Evolutionary conservation across 2,888 invertebrate species (phyloP).

Genomic region (Trichogramma evanescens): DNA sequence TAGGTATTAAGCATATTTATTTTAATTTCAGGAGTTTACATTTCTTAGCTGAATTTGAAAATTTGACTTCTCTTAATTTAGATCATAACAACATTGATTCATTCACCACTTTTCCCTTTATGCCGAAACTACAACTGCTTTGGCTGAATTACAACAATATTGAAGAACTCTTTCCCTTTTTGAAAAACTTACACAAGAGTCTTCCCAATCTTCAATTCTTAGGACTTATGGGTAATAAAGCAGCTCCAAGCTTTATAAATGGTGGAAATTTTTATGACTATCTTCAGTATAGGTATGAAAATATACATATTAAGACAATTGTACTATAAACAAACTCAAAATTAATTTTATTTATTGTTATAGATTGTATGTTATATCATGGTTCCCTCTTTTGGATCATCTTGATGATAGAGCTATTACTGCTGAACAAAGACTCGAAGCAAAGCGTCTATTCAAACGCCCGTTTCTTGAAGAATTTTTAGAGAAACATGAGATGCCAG

Average conservation of each 20-base stretch:
- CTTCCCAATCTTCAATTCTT: slow-evolving; percentile 69
- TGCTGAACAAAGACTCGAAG: slow-evolving; percentile 57
- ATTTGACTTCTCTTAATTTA: slow-evolving; percentile 69
- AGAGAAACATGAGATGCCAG: slow-evolving; percentile 38
- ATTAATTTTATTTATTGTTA: slow-evolving; percentile 31
- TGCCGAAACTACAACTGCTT: slow-evolving; percentile 67
- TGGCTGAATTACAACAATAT: slow-evolving; percentile 62
- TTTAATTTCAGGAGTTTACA: slow-evolving; percentile 60
- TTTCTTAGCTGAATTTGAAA: slow-evolving; percentile 65
- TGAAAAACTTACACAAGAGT: slow-evolving; percentile 61
- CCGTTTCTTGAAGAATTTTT: slow-evolving; percentile 54
- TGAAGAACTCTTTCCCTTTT: slow-evolving; percentile 62
- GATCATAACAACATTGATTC: slow-evolving; percentile 73
- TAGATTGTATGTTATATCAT: slow-evolving; percentile 68
- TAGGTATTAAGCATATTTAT: neutral
- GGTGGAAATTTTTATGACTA: slow-evolving; percentile 72
- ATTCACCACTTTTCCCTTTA: slow-evolving; percentile 61
- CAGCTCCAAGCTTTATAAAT: slow-evolving; percentile 69
- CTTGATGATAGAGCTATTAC: slow-evolving; percentile 68
- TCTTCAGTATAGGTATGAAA: slow-evolving; percentile 63
- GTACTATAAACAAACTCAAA: neutral
- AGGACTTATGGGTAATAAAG: slow-evolving; percentile 80
- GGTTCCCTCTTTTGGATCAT: slow-evolving; percentile 61
- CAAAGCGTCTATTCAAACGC: slow-evolving; percentile 56
- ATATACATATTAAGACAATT: slow-evolving; percentile 3